Conservation (phyloP, 2,797 vertebrate species). For the Scolopax rusticola region DNA sequence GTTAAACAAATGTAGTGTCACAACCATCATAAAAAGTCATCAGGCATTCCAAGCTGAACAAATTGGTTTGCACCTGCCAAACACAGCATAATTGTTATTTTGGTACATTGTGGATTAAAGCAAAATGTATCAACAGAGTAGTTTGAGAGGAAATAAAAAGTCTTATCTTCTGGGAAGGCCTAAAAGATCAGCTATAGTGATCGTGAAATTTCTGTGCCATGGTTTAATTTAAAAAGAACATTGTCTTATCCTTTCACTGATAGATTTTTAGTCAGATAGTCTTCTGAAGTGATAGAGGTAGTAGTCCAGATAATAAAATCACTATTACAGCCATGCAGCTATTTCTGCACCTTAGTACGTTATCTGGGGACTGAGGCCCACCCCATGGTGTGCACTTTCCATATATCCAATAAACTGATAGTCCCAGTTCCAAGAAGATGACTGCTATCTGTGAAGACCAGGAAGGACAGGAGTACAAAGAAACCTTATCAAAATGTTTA, state of each 20-base stretch:
- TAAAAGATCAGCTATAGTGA: neutral
- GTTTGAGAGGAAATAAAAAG: neutral
- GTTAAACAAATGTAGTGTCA: slow-evolving; percentile 28
- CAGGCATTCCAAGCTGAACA: slow-evolving; percentile 9
- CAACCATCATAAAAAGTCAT: neutral
- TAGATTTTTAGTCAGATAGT: neutral
- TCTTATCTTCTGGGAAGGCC: neutral
- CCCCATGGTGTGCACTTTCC: neutral
- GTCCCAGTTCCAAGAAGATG: neutral
- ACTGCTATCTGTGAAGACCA: neutral
- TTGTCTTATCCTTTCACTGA: neutral
- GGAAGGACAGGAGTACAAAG: neutral
- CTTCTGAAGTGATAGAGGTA: neutral
- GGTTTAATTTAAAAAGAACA: slow-evolving; percentile 2
- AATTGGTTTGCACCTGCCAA: slow-evolving; percentile 23
- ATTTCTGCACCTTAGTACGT: neutral
- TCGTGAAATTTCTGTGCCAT: neutral
- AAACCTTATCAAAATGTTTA: neutral
- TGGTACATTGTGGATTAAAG: neutral
- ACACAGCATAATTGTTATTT: neutral
- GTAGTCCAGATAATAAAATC: neutral
- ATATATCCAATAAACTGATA: neutral
- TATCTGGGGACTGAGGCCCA: neutral
- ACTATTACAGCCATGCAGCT: neutral
- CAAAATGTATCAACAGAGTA: slow-evolving; percentile 1